phyloP scores from a whole-genome alignment of 2,113 vertebrate genomes.

The Mesocricetus auratus region DNA sequence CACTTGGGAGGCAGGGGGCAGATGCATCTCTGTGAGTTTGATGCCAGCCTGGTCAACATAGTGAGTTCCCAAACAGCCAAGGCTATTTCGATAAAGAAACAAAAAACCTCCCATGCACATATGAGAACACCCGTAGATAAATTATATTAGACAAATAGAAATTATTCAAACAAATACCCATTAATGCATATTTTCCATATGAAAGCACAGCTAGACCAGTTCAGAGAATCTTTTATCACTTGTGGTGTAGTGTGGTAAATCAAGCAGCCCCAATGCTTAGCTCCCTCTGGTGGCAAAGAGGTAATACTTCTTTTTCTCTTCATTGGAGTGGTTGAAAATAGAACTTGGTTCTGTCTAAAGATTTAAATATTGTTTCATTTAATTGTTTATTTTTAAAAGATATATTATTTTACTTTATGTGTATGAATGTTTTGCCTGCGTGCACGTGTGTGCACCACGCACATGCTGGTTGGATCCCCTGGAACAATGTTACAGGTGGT shows the following conservation, averaged over 20 bases:
- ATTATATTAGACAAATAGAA: too few relatives aligned
- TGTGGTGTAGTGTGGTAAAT: not conserved
- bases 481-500: too few relatives aligned
- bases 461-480: too few relatives aligned
- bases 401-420: not conserved
- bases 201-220: not conserved
- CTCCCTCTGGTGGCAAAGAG: constrained; percentile 69
- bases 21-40: not conserved
- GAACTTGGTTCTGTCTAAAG: not conserved
- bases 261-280: not conserved
- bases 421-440: not conserved
- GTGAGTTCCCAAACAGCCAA: not conserved
- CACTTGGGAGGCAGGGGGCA: not conserved
- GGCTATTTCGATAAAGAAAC: not conserved
- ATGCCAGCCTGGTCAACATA: not conserved
- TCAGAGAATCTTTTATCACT: not conserved
- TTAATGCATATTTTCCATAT: not conserved
- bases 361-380: not conserved
- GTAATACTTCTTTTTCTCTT: not conserved
- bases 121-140: not conserved
- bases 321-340: not conserved
- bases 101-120: not conserved
- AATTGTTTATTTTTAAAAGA: not conserved
- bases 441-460: not conserved
- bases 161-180: not conserved